Conservation (phyloP, 92 coral and sea anemone species). For the Pocillopora grandis region DNA sequence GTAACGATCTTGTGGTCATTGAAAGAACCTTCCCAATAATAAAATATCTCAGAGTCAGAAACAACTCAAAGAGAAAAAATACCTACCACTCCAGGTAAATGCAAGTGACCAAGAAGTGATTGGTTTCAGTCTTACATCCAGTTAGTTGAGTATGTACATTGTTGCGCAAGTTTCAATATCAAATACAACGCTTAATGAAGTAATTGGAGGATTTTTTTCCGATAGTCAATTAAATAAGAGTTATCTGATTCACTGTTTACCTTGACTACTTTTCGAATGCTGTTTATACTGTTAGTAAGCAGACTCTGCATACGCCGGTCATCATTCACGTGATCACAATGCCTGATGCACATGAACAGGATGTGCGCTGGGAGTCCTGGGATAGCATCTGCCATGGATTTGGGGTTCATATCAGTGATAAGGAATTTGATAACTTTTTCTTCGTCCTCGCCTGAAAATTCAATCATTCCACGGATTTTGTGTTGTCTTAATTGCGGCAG, state of each 20-base stretch:
- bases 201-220: too few species aligned
- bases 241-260: constrained; percentile 25
- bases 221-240: too few species aligned
- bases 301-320: constrained; percentile 95
- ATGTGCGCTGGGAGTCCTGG: constrained; percentile 99
- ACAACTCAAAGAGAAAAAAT: too few species aligned
- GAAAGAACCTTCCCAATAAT: too few species aligned
- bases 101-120: too few species aligned
- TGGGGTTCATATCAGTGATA: constrained; percentile 85
- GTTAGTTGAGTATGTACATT: too few species aligned
- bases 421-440: constrained; percentile 79
- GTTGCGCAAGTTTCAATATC: too few species aligned
- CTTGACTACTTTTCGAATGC: constrained; percentile 94
- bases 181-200: too few species aligned
- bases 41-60: too few species aligned
- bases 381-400: constrained; percentile 82
- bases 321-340: constrained; percentile 96
- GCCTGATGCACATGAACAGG: constrained; percentile 96
- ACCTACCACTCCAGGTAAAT: too few species aligned
- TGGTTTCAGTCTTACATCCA: too few species aligned
- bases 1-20: too few species aligned
- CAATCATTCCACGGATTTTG: constrained; percentile 92
- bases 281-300: constrained; percentile 82
- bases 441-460: constrained; percentile 81
- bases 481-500: constrained; percentile 75